Evolutionary conservation across 2,888 invertebrate species (phyloP).

Genomic region (Diogma glabrata): DNA sequence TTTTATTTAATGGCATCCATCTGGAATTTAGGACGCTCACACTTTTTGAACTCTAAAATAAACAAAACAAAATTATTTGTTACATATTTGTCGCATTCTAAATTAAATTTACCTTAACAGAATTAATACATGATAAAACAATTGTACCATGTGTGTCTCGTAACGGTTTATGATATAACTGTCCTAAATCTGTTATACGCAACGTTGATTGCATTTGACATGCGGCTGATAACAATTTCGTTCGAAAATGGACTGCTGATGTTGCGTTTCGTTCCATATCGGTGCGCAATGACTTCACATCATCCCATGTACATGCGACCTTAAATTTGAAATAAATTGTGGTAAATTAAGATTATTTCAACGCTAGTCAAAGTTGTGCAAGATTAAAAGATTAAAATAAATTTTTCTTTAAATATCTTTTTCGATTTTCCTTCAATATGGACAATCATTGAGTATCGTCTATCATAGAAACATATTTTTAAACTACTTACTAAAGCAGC

Average conservation of each 20-base stretch:
- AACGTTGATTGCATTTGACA: conserved; percentile 86
- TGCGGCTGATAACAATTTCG: conserved; percentile 84
- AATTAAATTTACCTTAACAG: conserved; percentile 30
- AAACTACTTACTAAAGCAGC: too few relatives aligned
- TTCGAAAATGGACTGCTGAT: conserved; percentile 82
- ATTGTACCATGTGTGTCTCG: conserved; percentile 82
- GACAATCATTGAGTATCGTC: too few relatives aligned
- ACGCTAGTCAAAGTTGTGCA: too few relatives aligned
- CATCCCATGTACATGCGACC: conserved; percentile 95
- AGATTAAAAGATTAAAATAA: too few relatives aligned
- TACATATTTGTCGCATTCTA: neutral
- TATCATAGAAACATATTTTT: too few relatives aligned
- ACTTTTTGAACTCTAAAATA: conserved; percentile 55
- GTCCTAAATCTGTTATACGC: conserved; percentile 87
- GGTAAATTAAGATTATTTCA: too few relatives aligned
- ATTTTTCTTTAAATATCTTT: too few relatives aligned
- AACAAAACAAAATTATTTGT: neutral
- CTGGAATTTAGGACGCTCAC: conserved; percentile 83
- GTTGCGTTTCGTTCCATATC: conserved; percentile 92
- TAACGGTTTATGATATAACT: conserved; percentile 84
- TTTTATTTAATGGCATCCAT: conserved; percentile 82
- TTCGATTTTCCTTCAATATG: too few relatives aligned
- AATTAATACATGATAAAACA: conserved; percentile 77
- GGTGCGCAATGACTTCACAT: conserved; percentile 78
- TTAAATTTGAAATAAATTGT: conserved; percentile 32